phyloP scores from a whole-genome alignment of 2,888 invertebrate genomes.

The Tetheella fluctuosa region DNA sequence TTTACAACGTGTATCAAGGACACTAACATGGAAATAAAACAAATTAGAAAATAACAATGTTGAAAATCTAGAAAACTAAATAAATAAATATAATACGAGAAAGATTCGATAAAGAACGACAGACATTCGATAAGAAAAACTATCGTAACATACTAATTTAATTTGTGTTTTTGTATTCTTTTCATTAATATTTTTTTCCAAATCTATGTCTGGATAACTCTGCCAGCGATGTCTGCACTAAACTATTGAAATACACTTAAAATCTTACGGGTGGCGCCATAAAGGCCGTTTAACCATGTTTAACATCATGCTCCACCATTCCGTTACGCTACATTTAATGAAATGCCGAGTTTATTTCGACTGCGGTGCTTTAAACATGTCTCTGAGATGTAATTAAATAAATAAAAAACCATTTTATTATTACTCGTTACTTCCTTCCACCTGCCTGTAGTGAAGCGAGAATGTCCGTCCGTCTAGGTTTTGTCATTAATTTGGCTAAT shows the following conservation, averaged over 20 bases:
- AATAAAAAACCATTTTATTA: neutral
- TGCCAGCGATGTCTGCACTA: neutral
- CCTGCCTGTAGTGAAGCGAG: constrained; percentile 5
- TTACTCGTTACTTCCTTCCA: constrained; percentile 7
- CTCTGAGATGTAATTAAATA: constrained; percentile 8
- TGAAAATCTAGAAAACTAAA: too few species aligned
- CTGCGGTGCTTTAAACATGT: constrained; percentile 4
- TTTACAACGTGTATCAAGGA: too few species aligned
- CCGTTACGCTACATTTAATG: constrained; percentile 13
- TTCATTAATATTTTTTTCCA: neutral
- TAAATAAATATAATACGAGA: too few species aligned
- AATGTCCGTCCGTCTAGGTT: constrained; percentile 8
- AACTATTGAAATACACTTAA: neutral
- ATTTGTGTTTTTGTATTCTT: too few species aligned
- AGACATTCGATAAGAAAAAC: too few species aligned
- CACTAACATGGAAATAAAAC: too few species aligned
- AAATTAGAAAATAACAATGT: too few species aligned
- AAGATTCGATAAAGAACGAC: too few species aligned
- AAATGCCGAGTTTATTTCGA: neutral
- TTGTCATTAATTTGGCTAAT: constrained; percentile 8
- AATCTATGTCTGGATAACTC: neutral
- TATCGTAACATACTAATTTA: too few species aligned
- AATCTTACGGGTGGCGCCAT: constrained; percentile 11
- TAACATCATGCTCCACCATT: neutral
- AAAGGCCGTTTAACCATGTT: constrained; percentile 15